Conservation (phyloP, 2,888 invertebrate species). For the Xanthorhoe spadicearia region DNA sequence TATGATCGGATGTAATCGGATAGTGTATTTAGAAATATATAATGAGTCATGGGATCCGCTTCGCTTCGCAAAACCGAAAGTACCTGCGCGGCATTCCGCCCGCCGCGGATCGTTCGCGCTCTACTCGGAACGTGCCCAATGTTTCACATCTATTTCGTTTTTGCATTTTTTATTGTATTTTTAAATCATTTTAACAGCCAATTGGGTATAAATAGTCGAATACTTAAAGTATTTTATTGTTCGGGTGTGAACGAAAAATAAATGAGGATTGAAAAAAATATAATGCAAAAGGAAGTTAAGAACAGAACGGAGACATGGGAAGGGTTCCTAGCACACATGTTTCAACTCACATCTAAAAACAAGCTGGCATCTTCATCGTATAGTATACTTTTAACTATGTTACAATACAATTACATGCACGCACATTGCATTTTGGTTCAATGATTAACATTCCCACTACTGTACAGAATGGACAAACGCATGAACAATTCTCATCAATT, state of each 20-base stretch:
- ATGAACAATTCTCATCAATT: slow-evolving; percentile 45
- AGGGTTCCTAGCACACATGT: slow-evolving; percentile 78
- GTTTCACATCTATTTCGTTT: slow-evolving; percentile 41
- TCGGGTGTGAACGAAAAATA: slow-evolving; percentile 46
- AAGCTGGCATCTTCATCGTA: slow-evolving; percentile 78
- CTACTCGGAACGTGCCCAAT: slow-evolving; percentile 50
- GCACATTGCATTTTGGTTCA: slow-evolving; percentile 83
- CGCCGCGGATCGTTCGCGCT: slow-evolving; percentile 48
- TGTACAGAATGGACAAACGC: slow-evolving; percentile 54
- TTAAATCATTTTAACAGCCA: slow-evolving; percentile 60
- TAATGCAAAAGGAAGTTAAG: slow-evolving; percentile 54
- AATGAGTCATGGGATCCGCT: slow-evolving; percentile 77
- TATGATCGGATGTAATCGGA: slow-evolving; percentile 76
- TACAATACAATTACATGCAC: slow-evolving; percentile 82
- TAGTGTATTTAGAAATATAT: slow-evolving; percentile 76
- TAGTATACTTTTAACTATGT: slow-evolving; percentile 78
- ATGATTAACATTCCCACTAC: slow-evolving; percentile 57
- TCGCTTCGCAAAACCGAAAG: slow-evolving; percentile 57
- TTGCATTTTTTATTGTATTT: slow-evolving; percentile 35
- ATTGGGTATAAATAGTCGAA: slow-evolving; percentile 54
- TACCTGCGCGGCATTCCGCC: slow-evolving; percentile 51
- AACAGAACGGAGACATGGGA: slow-evolving; percentile 69
- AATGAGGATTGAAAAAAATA: slow-evolving; percentile 54
- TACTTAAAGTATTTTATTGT: slow-evolving; percentile 37
- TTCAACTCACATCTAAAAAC: slow-evolving; percentile 80